Evolutionary conservation across 2,888 invertebrate species (phyloP).

Genomic region (Drosophila stalkeri): DNA sequence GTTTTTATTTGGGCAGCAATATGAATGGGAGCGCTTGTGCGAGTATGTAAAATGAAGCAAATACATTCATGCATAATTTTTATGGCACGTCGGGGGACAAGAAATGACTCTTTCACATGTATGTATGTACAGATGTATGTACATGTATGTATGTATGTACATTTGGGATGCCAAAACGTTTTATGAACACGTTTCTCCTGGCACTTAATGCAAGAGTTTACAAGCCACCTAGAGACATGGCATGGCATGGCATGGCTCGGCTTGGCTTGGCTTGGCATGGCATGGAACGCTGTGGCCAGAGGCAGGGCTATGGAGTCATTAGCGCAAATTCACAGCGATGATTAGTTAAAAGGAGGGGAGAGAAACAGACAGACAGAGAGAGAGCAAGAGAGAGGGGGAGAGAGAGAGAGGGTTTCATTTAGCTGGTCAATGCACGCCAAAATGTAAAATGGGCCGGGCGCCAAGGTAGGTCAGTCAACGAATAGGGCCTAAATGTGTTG

Average conservation of each 20-base stretch:
- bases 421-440: slow-evolving; percentile 75
- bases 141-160: slow-evolving; percentile 35
- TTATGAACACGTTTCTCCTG: slow-evolving; percentile 66
- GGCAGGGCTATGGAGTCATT: slow-evolving; percentile 55
- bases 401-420: neutral
- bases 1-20: slow-evolving; percentile 72
- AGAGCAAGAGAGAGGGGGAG: neutral
- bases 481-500: slow-evolving; percentile 41
- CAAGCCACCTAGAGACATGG: slow-evolving; percentile 35
- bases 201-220: slow-evolving; percentile 57
- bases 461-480: slow-evolving; percentile 66
- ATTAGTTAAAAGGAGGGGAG: slow-evolving; percentile 52
- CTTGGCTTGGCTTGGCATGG: neutral
- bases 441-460: slow-evolving; percentile 71
- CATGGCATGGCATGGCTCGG: neutral
- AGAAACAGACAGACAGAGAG: neutral
- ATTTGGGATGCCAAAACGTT: slow-evolving; percentile 79
- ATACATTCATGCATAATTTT: slow-evolving; percentile 81
- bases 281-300: neutral
- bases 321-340: slow-evolving; percentile 77
- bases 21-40: slow-evolving; percentile 42
- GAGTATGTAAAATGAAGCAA: slow-evolving; percentile 66
- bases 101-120: slow-evolving; percentile 28
- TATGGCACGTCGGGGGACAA: slow-evolving; percentile 64
- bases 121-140: neutral